Base-by-base conservation (phyloP, 2,113 vertebrate genomes). In the Pholis gunnellus region DNA sequence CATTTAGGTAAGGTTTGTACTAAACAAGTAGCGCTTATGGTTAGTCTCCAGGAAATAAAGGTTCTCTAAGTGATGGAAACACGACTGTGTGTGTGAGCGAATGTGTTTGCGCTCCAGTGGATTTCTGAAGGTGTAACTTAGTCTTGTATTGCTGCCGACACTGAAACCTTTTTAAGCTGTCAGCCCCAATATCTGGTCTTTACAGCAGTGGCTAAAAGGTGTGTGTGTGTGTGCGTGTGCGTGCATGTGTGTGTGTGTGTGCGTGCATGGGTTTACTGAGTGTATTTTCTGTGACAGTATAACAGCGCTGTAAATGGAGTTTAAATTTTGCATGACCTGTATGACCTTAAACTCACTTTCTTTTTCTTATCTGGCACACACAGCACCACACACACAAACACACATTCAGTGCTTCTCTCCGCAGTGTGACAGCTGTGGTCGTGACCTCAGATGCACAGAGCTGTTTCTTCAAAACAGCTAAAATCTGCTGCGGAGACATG, bases 101-200 rank as follows among this genome's bases (percentile, higher is more conserved):
- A 44, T 54, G 48, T 67, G 40, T 29, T 59, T 27, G 54, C 0
- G 54, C 81, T 80, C 63, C 68, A 85, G 25, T 85, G 70, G 18
- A 14, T 77, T 72, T 82, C 61, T 82, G 72, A 82, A 87, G 86
- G 84, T 84, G 82, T 72, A 87, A 84, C 82, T 78, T 79, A 7
- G 75, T 69, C 66, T 46, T 9, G 64, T 78, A 61, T 79, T 50
- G 63, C 75, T n/a, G 5, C 54, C 27, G 44, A 83, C 88, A 84
- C 80, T 22, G 77, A 89, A 91, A 90, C 89, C 89, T 84, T 91
- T 89, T 91, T 83, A 87, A 91, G 82, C 84, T 90, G 91, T 91
- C 91, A 86, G 64, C 20, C 48, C 69, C 76, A 15, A 87, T 91
- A 90, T 91, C 88, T 84, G 84, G 34, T 82, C 78, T 66, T 71